Conservation (phyloP, 2,113 vertebrate genomes). For the Brevimyrus niger region DNA sequence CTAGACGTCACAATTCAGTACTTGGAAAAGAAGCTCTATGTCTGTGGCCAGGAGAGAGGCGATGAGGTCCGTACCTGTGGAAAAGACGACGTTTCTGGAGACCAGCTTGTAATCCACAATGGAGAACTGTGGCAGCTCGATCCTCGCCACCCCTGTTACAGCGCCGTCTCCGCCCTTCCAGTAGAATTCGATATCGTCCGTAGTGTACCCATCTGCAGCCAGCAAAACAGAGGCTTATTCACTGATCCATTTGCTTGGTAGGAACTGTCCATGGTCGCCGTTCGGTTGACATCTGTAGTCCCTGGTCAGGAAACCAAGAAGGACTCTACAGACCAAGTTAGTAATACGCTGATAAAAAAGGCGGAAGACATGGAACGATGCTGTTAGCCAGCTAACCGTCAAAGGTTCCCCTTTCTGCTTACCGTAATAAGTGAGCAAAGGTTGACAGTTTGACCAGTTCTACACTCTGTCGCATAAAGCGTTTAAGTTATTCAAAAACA, state of each 20-base stretch:
- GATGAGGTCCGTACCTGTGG: conserved; percentile 70
- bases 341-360: neutral
- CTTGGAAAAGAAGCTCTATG: neutral
- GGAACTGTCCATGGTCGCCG: neutral
- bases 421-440: neutral
- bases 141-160: conserved; percentile 85
- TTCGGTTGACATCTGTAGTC: neutral
- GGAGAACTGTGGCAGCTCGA: conserved; percentile 96
- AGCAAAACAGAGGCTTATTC: neutral
- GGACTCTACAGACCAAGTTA: neutral
- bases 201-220: conserved; percentile 91
- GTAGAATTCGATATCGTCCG: conserved; percentile 96
- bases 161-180: conserved; percentile 90
- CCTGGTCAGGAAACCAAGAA: neutral
- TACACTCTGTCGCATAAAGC: neutral
- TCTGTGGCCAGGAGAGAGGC: neutral
- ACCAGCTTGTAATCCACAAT: conserved; percentile 92
- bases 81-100: conserved; percentile 94
- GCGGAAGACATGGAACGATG: neutral
- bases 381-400: neutral
- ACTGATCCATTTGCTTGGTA: neutral
- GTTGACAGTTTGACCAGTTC: neutral
- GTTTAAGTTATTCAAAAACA: neutral
- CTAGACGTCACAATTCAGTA: neutral
- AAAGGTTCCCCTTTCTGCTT: neutral